Base-by-base conservation (phyloP, 2,113 vertebrate genomes). In the Leucopternis melanops region DNA sequence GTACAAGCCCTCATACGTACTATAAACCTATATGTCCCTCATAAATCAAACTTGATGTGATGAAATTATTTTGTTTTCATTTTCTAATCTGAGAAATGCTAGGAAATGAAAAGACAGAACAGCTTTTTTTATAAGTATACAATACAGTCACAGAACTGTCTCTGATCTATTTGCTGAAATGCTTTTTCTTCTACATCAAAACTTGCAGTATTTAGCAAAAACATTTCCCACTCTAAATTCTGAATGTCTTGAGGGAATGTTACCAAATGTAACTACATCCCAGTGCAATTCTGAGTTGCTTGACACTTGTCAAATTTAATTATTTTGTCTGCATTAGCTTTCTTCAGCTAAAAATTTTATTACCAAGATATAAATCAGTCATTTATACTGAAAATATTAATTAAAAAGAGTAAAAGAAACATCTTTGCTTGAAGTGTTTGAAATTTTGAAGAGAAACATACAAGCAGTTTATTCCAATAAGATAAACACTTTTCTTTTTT, bases 321-420 rank as follows among this genome's bases (percentile, higher is more conserved):
- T 93, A 92, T 94, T 92, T 90, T 2, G 2, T 29, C 50, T 78
- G 11, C 38, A 58, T 91, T 86, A 88, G 5, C 40, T 81, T 81
- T 79, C 54, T 73, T 86, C 9, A 40, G 55, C 62, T 88, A 86
- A 61, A 94, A 85, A 82, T 87, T 94, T 92, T 86, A 90, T 92
- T 92, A 86, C 36, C 1, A 23, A 93, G 72, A 90, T 85, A 95
- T 17, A 81, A 94, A 94, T 88, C 88, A 55, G 61, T 57, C 44
- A 94, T 88, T 94, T 90, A 31, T 84, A 55, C 45, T 58, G 71
- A 92, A 88, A 26, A 82, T 90, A 94, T 74, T 88, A 73, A 95
- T 94, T 81, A 45, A 49, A 90, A 93, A 80, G 20, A 91, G 78
- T 40, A 81, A 79, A 92, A 85, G 21, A 73, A 91, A 23, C 5